Evolutionary conservation across 2,797 vertebrate genomes (phyloP).

Genomic region (Hylomyscus alleni): DNA sequence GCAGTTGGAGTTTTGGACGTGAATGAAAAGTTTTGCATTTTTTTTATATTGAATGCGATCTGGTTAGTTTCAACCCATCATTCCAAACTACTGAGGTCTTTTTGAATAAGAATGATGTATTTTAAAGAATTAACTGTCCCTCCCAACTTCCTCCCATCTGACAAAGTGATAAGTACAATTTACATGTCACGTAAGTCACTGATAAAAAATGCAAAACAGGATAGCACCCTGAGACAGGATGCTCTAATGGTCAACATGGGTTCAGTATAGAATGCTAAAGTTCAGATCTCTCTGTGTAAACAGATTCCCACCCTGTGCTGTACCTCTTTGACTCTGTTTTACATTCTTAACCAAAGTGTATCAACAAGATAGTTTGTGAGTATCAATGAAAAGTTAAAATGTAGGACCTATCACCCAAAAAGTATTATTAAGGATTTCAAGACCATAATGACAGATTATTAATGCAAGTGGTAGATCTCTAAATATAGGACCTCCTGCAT

Average conservation of each 20-base stretch:
- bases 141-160: slow-evolving; percentile 74
- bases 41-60: slow-evolving; percentile 80
- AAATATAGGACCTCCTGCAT: background rate
- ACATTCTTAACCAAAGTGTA: background rate
- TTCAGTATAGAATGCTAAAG: slow-evolving; percentile 59
- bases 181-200: slow-evolving; percentile 75
- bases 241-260: slow-evolving; percentile 46
- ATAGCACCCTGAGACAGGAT: slow-evolving; percentile 39
- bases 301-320: background rate
- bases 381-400: slow-evolving; percentile 44
- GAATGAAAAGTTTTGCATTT: slow-evolving; percentile 75
- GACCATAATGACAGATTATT: slow-evolving; percentile 25
- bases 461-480: slow-evolving; percentile 8
- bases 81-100: slow-evolving; percentile 83
- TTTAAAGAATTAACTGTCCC: slow-evolving; percentile 74
- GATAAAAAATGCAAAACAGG: slow-evolving; percentile 70
- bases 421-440: slow-evolving; percentile 40
- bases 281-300: background rate
- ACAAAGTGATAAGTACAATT: slow-evolving; percentile 75
- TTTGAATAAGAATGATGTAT: slow-evolving; percentile 72
- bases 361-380: slow-evolving; percentile 32
- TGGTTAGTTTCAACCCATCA: slow-evolving; percentile 82
- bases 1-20: slow-evolving; percentile 75
- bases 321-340: background rate
- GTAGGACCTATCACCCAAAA: background rate